Base-by-base conservation (phyloP, 2,797 vertebrate species). In the Chrysocyon brachyurus region DNA sequence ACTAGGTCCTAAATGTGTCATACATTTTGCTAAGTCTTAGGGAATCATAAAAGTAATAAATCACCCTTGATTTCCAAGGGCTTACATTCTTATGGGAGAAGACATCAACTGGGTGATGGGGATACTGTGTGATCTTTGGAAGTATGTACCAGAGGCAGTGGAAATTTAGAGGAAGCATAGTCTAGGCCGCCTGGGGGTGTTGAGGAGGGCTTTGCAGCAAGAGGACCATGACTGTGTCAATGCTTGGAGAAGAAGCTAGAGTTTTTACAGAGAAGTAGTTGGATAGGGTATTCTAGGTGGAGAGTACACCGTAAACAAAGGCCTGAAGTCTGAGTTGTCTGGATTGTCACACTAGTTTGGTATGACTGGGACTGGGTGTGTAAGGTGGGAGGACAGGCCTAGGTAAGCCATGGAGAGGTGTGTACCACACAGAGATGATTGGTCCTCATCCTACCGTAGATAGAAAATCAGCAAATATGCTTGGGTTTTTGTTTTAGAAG, bases 31-130 rank as follows among this genome's bases (percentile, higher is more conserved):
- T 66, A 9, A 63, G n/a, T 72, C 57, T 49, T 79, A 10, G 73
- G 21, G 26, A 87, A 64, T 87, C n/a, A 40, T 81, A 79, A 86
- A 49, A 79, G 49, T 21, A 79, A 70, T 56, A 1, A 36, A 49
- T 54, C 22, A 79, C 19, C 28, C 15, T n/a, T 66, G 36, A 82
- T 31, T 63, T 86, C 22, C 59, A 52, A 57, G 46, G 26, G 54
- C 19, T 85, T 94, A 19, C 56, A 21, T 92, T 78, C 40, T 68
- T 33, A 52, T 59, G 36, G 75, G 63, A 72, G 89, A 95, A 68
- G 77, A 92, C 66, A 26, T 24, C 36, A 68, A 54, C n/a, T 63
- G 66, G 40, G 75, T 31, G 6, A 6, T 17, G 85, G 86, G 31
- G 24, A 24, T 31, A 36, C 17, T 59, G 1, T 52, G 31, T 63